Conservation (phyloP, 2,888 invertebrate genomes). For the Ectropis crepuscularia region DNA sequence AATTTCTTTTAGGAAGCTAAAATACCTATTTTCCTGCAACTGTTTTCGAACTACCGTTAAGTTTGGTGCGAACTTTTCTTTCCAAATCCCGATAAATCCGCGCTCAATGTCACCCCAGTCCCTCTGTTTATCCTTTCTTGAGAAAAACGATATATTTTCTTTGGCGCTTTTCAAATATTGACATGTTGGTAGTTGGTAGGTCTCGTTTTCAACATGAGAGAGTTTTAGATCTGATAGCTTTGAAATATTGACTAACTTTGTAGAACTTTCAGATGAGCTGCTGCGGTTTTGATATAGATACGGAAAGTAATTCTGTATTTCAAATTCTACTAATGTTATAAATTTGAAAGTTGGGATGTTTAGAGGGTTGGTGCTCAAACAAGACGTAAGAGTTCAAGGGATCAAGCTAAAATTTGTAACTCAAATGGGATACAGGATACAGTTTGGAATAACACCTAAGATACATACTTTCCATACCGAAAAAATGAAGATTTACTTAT, state of each 20-base stretch:
- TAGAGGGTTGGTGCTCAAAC: too few relatives aligned
- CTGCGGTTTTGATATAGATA: neutral
- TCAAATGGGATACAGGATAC: too few relatives aligned
- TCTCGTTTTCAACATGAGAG: slow-evolving; percentile 21
- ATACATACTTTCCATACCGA: too few relatives aligned
- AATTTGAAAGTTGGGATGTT: too few relatives aligned
- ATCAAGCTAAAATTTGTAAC: too few relatives aligned
- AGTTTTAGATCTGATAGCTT: slow-evolving; percentile 19
- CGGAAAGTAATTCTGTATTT: too few relatives aligned
- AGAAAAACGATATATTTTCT: slow-evolving; percentile 32
- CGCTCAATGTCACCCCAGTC: slow-evolving; percentile 23
- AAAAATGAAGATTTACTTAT: too few relatives aligned
- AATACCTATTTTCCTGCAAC: neutral
- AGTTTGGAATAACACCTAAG: too few relatives aligned
- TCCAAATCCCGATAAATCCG: slow-evolving; percentile 26
- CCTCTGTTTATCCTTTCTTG: slow-evolving; percentile 28
- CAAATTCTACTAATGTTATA: too few relatives aligned
- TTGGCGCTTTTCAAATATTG: slow-evolving; percentile 30
- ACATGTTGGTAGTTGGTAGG: slow-evolving; percentile 10
- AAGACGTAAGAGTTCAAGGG: too few relatives aligned
- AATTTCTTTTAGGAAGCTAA: too few relatives aligned
- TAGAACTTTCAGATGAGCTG: neutral
- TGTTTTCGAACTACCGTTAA: neutral
- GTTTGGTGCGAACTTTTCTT: slow-evolving; percentile 7
- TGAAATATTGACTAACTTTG: slow-evolving; percentile 9